Base-by-base conservation (phyloP, 2,888 invertebrate species). In the Phalera bucephala region DNA sequence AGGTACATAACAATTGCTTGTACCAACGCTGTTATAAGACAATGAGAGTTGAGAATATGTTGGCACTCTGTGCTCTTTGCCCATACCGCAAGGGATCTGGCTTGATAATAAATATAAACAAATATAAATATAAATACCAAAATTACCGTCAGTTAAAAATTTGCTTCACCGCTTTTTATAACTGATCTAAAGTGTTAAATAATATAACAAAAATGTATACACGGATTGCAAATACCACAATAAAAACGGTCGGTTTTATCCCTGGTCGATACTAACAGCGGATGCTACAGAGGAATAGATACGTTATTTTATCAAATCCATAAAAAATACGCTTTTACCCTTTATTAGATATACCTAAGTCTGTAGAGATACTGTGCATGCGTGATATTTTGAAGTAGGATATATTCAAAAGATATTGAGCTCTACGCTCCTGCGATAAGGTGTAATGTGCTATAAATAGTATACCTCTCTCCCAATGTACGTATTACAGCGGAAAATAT, bases 111-210 rank as follows among this genome's bases (percentile, higher is more conserved):
- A n/a, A n/a, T n/a, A n/a, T n/a, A n/a, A n/a, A n/a, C n/a, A n/a
- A n/a, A n/a, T n/a, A n/a, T n/a, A n/a, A n/a, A n/a, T n/a, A n/a
- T n/a, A n/a, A 43, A 45, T 49, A 22, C 22, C 40, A 45, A 49
- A 44, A 49, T 43, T 45, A 41, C 39, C 38, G 43, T 36, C 23
- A 35, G 31, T 26, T 37, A 46, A 51, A 5, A 46, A 46, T 51
- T 37, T 10, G 31, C 36, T 22, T 30, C 9, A 36, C 41, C 34
- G 29, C 33, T 20, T 26, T 31, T 21, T 14, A 38, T 25, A 25
- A 6, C 12, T 6, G 12, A 25, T 11, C 12, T 25, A 12, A 12
- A 2, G 25, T 12, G 12, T 12, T 25, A 25, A 25, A 25, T 25
- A 25, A 25, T 25, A 12, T 12, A 12, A 12, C 25, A 25, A 12